Percentiles rank a stretch among this genome's conserved stretches.
These are phyloP conservation scores for Trichopoda pennipes DNA, from an alignment of 2,888 invertebrate species.

Conservation along the genomic window DNA sequence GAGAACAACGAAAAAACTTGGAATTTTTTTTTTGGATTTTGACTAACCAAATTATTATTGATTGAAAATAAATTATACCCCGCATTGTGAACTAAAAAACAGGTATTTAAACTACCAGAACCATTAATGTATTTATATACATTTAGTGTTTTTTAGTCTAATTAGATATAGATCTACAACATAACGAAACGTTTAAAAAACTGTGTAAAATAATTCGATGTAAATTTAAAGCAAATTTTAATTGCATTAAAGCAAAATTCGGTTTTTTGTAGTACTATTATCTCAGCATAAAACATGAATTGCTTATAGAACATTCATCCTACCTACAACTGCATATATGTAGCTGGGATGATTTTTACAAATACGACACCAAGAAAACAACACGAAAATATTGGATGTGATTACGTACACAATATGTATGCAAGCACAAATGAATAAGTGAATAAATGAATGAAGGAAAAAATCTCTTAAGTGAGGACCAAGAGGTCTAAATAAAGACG, in stretches of 20 bases:
- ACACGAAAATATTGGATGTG: conserved; percentile 42
- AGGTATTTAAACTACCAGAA: no score
- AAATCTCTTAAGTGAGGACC: conserved; percentile 4
- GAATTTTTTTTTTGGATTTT: no score
- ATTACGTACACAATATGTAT: conserved; percentile 58
- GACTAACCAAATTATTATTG: no score
- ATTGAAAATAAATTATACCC: no score
- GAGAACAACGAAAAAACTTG: no score
- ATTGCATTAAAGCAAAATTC: background rate
- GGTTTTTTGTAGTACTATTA: background rate
- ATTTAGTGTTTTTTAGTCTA: no score
- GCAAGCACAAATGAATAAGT: conserved; percentile 20
- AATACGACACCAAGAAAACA: conserved; percentile 31
- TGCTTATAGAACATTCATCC: conserved; percentile 8
- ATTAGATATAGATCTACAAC: no score
- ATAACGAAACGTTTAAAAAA: no score
- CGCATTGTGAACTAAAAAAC: no score
- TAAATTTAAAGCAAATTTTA: no score
- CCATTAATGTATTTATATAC: no score
- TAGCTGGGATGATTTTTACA: conserved; percentile 26
- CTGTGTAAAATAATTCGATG: no score
- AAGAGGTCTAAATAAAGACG: conserved; percentile 16
- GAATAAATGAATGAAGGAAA: conserved; percentile 12
- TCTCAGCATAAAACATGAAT: conserved; percentile 23
- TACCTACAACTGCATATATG: conserved; percentile 19